Percentiles rank a stretch among this genome's conserved stretches.
Evolutionary conservation across 2,797 vertebrate genomes (phyloP).

Genomic region (Emydoidea blandingii): DNA sequence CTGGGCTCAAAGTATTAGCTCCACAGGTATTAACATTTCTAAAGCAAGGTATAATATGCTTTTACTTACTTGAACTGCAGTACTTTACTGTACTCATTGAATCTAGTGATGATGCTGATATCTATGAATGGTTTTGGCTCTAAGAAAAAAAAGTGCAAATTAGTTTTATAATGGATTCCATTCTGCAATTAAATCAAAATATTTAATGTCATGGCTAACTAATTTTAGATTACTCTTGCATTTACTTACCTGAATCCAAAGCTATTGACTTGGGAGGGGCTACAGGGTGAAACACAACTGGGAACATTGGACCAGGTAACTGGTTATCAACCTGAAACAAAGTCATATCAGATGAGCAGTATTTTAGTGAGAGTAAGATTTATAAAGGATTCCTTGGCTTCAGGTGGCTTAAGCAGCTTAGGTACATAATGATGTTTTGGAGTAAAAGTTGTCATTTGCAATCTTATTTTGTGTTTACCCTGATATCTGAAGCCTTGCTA

Average conservation of each 20-base stretch:
- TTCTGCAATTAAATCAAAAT: background rate
- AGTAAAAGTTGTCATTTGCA: fast-evolving
- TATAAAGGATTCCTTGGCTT: background rate
- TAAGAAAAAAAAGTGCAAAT: constrained; percentile 63
- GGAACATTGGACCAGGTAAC: constrained; percentile 93
- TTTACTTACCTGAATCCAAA: constrained; percentile 92
- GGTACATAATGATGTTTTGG: background rate
- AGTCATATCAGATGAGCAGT: background rate
- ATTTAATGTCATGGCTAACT: background rate
- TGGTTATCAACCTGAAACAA: constrained; percentile 93
- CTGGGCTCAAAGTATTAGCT: background rate
- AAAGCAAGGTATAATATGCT: background rate
- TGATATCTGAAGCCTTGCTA: background rate
- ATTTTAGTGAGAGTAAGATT: background rate
- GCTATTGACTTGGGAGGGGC: constrained; percentile 95
- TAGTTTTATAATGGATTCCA: background rate
- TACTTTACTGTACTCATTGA: constrained; percentile 95
- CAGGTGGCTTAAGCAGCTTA: background rate
- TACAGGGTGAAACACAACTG: constrained; percentile 96
- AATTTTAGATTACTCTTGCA: background rate
- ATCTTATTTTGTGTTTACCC: background rate
- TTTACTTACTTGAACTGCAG: constrained; percentile 95
- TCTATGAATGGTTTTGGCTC: constrained; percentile 98
- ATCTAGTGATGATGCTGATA: constrained; percentile 94
- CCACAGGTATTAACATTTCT: background rate